phyloP scores from a whole-genome alignment of 2,797 vertebrate genomes.

The Lagothrix lagotricha region DNA sequence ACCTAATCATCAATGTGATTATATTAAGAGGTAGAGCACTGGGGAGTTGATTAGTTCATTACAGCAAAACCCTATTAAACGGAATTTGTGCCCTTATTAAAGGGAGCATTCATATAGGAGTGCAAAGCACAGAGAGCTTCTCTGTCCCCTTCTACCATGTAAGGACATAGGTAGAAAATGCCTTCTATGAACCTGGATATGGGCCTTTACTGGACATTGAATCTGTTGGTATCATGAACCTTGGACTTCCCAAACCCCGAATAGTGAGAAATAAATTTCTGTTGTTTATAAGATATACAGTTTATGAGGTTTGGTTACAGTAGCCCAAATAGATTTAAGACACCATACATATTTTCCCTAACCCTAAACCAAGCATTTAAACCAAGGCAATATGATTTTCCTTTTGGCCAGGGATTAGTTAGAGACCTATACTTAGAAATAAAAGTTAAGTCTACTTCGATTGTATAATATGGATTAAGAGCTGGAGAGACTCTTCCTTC shows the following conservation, averaged over 20 bases:
- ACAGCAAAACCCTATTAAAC: background rate
- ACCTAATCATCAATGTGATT: background rate
- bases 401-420: background rate
- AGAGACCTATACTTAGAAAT: background rate
- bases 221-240: background rate
- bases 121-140: too few relatives aligned
- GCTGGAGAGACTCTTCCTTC: background rate
- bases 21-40: background rate
- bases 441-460: background rate
- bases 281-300: background rate
- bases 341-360: background rate
- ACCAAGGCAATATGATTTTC: background rate
- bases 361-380: background rate
- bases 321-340: background rate
- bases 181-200: background rate
- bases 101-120: fast-evolving
- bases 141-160: background rate
- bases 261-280: background rate
- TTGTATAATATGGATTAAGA: background rate
- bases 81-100: background rate
- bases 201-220: background rate
- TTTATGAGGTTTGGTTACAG: background rate
- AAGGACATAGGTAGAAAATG: background rate
- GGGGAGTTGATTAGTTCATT: background rate
- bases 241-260: background rate